Evolutionary conservation across 2,888 invertebrate genomes (phyloP), one percentile per base, ranked within the genome.

Genomic region (Mactromeris polynyma): DNA sequence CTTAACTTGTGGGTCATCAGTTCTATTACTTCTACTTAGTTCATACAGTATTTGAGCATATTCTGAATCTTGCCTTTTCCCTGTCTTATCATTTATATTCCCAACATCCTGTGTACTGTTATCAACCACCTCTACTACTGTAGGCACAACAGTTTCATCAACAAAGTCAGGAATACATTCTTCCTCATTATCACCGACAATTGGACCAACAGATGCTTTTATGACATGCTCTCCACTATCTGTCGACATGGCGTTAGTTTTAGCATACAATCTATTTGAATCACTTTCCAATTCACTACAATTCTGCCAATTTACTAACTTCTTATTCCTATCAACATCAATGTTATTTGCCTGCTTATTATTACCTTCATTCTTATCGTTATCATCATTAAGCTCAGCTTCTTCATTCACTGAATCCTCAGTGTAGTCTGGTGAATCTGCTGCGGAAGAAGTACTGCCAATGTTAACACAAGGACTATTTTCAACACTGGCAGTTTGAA

Each of bases 31-130:
- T 64, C 83, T 80, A 83, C 90, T 90, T 80, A 90, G 79, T 73
- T 90, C 90, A 87, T 26, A 90, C 81, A 90, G 73, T 9, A 86
- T 85, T 64, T 90, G 87, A 36, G 90, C 90, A 90, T 83, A 90
- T 83, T 86, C 87, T 4, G 87, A 85, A 26, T 86, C 85, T 46
- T 46, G n/a, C 11, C 85, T 85, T n/a, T n/a, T n/a, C n/a, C 9
- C 58, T 81, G 40, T 81, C 88, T 86, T 78, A 21, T n/a, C n/a
- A 31, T 9, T 26, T 36, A 6, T 33, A n/a, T 36, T 26, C 1
- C 14, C 21, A 21, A 17, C 26, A 46, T 31, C 64, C 42, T 73
- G 17, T 21, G 19, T 36, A 3, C 36, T 73, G 36, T 33, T 19
- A 73, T 36, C 36, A 73, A 14, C 17, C 33, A 33, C 19, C 33